Evolutionary conservation across 2,888 invertebrate genomes (phyloP), one percentile per base, ranked within the genome.

Genomic region (Epiperipatus broadwayi): DNA sequence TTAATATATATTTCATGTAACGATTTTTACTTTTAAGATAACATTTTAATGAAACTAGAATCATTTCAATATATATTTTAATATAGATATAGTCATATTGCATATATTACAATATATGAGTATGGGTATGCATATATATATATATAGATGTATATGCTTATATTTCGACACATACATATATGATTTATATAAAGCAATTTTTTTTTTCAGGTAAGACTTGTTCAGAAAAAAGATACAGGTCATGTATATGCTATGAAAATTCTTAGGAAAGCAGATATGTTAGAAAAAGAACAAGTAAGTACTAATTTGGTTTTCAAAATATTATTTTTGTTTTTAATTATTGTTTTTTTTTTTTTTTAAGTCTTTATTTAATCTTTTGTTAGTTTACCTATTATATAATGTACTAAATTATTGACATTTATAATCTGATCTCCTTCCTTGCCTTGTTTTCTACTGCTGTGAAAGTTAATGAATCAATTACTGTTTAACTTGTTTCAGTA

Each of bases 191-290:
- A 15, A 21, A 12, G 15, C 10, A 10, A 25, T 15, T 8, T n/a
- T 35, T 19, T 33, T 8, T 44, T 50, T 12, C 51, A 73, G 69
- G 95, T 95, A 40, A 76, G 97, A 47, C 69, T 99, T 43, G 97
- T 95, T 39, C 97, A 99, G 66, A 99, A 99, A 64, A 89, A 89
- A 62, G 97, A 99, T 61, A 97, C 95, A 2, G 97, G 97, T 3
- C 95, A 97, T 64, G 87, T 99, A 37, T 97, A 95, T 62, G 97
- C 97, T 27, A 97, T 97, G 97, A 97, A 99, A 66, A 97, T 99
- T 56, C 72, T 99, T 40, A 72, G 93, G 47, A 99, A 99, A 60
- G 83, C 85, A 3, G 95, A 97, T 59, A 97, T 97, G 97, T 66
- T 97, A 40, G 95, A 95, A 59, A 97, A 97, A 58, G 97, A 99